phyloP scores from a whole-genome alignment of 2,888 invertebrate species.

The Cacoxenus indagator region DNA sequence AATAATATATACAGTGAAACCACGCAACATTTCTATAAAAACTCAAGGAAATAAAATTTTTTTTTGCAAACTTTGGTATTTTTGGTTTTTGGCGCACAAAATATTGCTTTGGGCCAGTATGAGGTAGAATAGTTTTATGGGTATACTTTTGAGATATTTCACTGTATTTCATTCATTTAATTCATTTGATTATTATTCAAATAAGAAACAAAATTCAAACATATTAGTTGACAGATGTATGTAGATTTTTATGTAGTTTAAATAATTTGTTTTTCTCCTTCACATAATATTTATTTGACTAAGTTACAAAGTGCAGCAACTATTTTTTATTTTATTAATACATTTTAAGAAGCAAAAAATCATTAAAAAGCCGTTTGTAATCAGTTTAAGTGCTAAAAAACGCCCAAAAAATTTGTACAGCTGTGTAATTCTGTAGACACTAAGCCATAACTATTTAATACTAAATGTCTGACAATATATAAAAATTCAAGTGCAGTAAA shows the following conservation, averaged over 20 bases:
- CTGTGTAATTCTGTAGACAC: background rate
- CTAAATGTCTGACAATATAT: constrained; percentile 17
- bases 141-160: too few relatives aligned
- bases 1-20: too few relatives aligned
- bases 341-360: background rate
- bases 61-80: too few relatives aligned
- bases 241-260: background rate
- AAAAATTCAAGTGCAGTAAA: constrained; percentile 2
- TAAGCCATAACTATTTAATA: background rate
- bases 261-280: background rate
- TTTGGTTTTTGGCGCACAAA: too few relatives aligned
- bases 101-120: too few relatives aligned
- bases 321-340: background rate
- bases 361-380: too few relatives aligned
- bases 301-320: constrained; percentile 17
- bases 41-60: too few relatives aligned
- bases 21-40: too few relatives aligned
- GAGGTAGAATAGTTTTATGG: too few relatives aligned
- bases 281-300: background rate
- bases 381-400: background rate
- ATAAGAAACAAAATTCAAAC: too few relatives aligned
- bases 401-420: constrained; percentile 1
- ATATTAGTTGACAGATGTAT: background rate
- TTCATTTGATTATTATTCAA: too few relatives aligned
- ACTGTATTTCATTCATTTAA: too few relatives aligned